Percentiles rank a stretch among this genome's conserved stretches.
Conservation (phyloP, 2,888 invertebrate species). For the Rhopalosiphum nymphaeae region DNA sequence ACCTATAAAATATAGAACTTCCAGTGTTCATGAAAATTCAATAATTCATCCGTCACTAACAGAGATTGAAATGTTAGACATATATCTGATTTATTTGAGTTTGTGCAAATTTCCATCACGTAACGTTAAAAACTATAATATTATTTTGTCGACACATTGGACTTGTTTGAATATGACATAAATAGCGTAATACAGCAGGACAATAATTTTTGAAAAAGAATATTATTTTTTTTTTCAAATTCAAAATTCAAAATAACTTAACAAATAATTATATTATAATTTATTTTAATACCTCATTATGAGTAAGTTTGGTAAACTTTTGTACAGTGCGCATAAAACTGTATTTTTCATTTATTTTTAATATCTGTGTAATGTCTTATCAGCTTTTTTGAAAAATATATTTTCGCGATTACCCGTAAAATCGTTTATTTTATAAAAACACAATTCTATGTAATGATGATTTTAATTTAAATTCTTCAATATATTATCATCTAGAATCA, state of each 20-base stretch:
- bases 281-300: neutral
- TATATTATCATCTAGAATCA: neutral
- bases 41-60: slow-evolving; percentile 29
- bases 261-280: neutral
- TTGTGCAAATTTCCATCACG: neutral
- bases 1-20: neutral
- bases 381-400: neutral
- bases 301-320: neutral
- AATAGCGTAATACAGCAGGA: neutral
- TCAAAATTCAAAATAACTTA: neutral
- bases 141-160: neutral
- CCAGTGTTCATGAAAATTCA: neutral
- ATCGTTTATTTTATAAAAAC: neutral
- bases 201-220: neutral
- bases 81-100: slow-evolving; percentile 14
- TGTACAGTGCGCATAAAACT: neutral
- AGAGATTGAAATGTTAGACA: slow-evolving; percentile 45
- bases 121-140: neutral
- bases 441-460: neutral
- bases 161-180: neutral
- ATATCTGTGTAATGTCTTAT: neutral
- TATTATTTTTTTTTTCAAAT: neutral
- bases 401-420: neutral
- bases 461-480: neutral
- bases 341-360: neutral